Base-by-base conservation (phyloP, 2,888 invertebrate species). In the Apotomis capreana region DNA sequence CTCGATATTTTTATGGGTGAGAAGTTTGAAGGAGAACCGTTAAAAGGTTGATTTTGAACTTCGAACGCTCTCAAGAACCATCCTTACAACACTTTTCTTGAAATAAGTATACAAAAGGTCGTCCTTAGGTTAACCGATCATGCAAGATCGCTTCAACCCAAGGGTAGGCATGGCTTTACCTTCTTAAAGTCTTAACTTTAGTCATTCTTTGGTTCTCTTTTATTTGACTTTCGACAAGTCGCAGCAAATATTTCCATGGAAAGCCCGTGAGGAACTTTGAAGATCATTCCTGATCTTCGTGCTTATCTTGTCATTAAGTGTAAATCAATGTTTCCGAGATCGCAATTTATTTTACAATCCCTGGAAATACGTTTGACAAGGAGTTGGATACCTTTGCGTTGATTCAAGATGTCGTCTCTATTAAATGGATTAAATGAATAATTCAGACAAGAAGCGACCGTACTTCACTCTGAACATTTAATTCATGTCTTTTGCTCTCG, bases 341-440 rank as follows among this genome's bases (percentile, higher is more conserved):
- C n/a, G 44, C 55, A 62, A 57, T 64, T 59, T 52, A 59, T 58
- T 70, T 64, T 44, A 46, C 57, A 69, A 62, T 57, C 15, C 61
- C 40, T 60, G 54, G 36, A 55, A 65, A n/a, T n/a, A 61, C 36
- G 13, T 40, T 44, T 58, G 13, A 62, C 52, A 46, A 55, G 49
- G 54, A 52, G 61, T 62, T 67, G 74, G 60, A 75, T 79, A 77
- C 77, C 77, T 76, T 81, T 83, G 80, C 79, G 70, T 63, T 78
- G 81, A 78, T 78, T 74, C 75, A 76, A 81, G 78, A 76, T 73
- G 77, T 78, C 74, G 78, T 74, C 80, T 82, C 86, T 87, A 87
- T 88, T 89, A 87, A 86, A 86, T 87, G 86, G 86, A 91, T 91
- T 90, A 91, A 90, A 91, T 92, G 90, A 89, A 91, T 92, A 81